Base-by-base conservation (phyloP, 1,140 invertebrate species). In the Planococcus citri region DNA sequence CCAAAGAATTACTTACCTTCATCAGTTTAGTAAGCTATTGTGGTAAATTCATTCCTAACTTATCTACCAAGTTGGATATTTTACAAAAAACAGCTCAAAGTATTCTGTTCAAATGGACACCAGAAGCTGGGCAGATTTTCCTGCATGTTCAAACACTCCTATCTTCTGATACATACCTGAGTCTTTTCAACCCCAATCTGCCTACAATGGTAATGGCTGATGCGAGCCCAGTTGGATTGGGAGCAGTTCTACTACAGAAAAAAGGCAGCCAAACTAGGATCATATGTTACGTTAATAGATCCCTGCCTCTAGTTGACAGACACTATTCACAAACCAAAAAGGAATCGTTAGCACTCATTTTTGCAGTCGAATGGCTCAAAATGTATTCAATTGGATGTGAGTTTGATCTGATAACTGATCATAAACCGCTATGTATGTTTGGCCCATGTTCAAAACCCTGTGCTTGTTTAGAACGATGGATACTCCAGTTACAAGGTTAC, bases 291-390 rank as follows among this genome's bases (percentile, higher is more conserved):
- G 75, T 1, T 76, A 75, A 27, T 75, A 74, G 68, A 1, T 51
- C 1, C 67, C 73, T 14, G 71, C 73, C 37, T 41, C 27, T 17
- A 6, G 37, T 37, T 4, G 69, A 70, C 41, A 67, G 27, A 70
- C 78, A 78, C 41, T 82, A 81, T 71, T 51, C 75, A 21, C 75
- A 80, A 70, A 76, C 79, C 21, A 80, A 83, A 60, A 78, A 78
- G 68, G 80, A 83, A 75, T 79, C 57, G 69, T 75, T 80, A 75
- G 76, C 76, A 9, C 75, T 82, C 14, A 68, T 79, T 73, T 71
- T n/a, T n/a, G 77, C 8, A 73, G 20, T 69, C 77, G 29, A 74
- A 76, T 77, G 72, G 79, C 73, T 81, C 76, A 74, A 75, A 78
- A 60, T 69, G 78, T 70, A 68, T 33, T 20, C 68, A 14, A 37